Percentiles rank a stretch among this genome's conserved stretches.
These are phyloP conservation scores for Barnardius zonarius DNA, from an alignment of 2,113 vertebrate species.

Conservation along the genomic window DNA sequence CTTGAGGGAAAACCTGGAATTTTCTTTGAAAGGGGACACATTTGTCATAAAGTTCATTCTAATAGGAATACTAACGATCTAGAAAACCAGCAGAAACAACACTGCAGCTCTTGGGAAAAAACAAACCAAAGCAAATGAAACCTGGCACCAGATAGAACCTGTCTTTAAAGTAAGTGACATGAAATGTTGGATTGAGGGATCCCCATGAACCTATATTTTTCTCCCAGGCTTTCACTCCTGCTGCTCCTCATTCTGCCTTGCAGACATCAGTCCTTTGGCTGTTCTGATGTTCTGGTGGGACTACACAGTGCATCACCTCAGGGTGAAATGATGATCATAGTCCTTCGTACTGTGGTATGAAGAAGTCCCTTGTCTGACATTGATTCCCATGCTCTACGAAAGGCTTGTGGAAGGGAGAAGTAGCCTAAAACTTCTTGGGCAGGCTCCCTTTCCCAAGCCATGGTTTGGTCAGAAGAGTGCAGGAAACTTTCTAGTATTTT, in stretches of 20 bases:
- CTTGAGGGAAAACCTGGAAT: neutral
- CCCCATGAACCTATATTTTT: neutral
- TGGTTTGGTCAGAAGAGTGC: neutral
- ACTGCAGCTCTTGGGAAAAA: neutral
- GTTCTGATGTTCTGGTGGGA: neutral
- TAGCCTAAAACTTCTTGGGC: neutral
- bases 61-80: neutral
- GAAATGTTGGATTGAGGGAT: neutral
- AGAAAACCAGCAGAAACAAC: neutral
- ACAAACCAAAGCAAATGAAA: no score
- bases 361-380: neutral
- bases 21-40: neutral
- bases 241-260: neutral
- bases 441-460: neutral
- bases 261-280: neutral
- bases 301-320: no score
- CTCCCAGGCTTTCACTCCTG: neutral
- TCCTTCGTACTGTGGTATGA: neutral
- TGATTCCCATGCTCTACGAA: neutral
- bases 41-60: neutral
- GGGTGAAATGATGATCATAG: neutral
- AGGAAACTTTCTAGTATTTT: neutral
- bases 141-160: neutral
- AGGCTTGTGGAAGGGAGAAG: neutral
- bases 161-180: neutral